Base-by-base conservation (phyloP, 2,113 vertebrate species). In the Pteropus alecto region DNA sequence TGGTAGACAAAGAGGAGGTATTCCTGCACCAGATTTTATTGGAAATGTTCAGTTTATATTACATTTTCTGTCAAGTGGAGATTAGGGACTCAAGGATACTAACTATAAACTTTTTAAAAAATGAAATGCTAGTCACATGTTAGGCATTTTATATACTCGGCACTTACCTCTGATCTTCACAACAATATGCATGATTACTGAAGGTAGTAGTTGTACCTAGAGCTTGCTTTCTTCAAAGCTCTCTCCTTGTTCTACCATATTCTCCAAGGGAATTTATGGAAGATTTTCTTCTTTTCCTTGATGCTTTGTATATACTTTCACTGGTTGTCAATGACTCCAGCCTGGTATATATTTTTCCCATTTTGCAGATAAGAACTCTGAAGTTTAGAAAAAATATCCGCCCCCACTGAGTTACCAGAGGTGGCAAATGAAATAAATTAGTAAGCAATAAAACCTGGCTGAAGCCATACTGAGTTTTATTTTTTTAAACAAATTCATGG, bases 401-500 rank as follows among this genome's bases (percentile, higher is more conserved):
- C 65, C 81, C 22, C 33, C 54, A 30, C 28, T 41, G 10, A 65
- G 5, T 54, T 86, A 38, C 19, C 22, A 65, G 26, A 61, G 22
- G 48, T 90, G 11, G 21, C 65, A 65, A 63, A 77, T 82, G 11
- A 4, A 46, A 41, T 63, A 70, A 77, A 63, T 48, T n/a, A 14
- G 38, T 61, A 76, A 83, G 18, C 30, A 71, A 87, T 71, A 91
- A 78, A 65, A 56, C 4, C 28, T 88, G 6, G 2, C 60, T 63
- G 6, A 6, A 71, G 26, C 3, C 35, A 89, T 88, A 77, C 28
- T 96, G 28, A 54, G 18, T 33, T 87, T 89, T 86, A 77, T 56
- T 70, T 96, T 91, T 96, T 91, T 70, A 70, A 84, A 63, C 26
- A 84, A 90, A 96, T 81, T 10, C 18, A 51, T n/a, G 2, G 41